These are phyloP conservation scores for Rhamphomyia laevipes DNA, from an alignment of 2,888 invertebrate species.

Conservation along the genomic window DNA sequence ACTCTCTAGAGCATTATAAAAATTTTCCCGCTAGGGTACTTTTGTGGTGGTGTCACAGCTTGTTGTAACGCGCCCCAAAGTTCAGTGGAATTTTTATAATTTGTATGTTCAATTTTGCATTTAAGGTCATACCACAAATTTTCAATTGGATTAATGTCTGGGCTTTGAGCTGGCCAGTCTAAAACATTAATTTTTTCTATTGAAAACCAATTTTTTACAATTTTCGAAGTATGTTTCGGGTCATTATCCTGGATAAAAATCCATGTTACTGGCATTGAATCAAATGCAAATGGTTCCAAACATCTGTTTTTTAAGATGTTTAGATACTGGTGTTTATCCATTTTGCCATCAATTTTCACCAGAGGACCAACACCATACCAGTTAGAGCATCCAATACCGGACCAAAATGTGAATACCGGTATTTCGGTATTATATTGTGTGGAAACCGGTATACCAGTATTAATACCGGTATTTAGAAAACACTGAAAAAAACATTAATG, in stretches of 20 bases:
- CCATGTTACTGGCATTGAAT: slow-evolving; percentile 4
- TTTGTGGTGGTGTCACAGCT: too few species aligned
- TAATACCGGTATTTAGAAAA: background rate
- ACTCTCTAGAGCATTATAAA: too few species aligned
- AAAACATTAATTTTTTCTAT: too few species aligned
- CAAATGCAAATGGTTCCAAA: slow-evolving; percentile 5
- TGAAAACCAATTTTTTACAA: too few species aligned
- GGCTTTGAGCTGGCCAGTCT: too few species aligned
- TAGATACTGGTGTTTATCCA: slow-evolving; percentile 7
- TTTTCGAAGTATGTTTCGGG: too few species aligned
- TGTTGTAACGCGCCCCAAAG: background rate
- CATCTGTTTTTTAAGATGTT: slow-evolving; percentile 3
- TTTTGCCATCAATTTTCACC: slow-evolving; percentile 5
- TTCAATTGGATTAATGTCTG: background rate
- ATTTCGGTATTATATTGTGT: background rate
- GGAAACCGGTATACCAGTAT: background rate
- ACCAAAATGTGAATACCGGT: background rate
- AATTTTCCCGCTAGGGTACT: too few species aligned
- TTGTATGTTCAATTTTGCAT: background rate
- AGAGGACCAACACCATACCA: slow-evolving; percentile 9
- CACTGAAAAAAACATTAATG: background rate
- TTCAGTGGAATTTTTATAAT: background rate
- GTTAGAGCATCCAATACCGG: too few species aligned
- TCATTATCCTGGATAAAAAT: slow-evolving; percentile 2
- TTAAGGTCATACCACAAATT: background rate